Percentiles rank a stretch among this genome's conserved stretches.
Evolutionary conservation across 2,888 invertebrate genomes (phyloP).

Genomic region (Conchocele bisecta): DNA sequence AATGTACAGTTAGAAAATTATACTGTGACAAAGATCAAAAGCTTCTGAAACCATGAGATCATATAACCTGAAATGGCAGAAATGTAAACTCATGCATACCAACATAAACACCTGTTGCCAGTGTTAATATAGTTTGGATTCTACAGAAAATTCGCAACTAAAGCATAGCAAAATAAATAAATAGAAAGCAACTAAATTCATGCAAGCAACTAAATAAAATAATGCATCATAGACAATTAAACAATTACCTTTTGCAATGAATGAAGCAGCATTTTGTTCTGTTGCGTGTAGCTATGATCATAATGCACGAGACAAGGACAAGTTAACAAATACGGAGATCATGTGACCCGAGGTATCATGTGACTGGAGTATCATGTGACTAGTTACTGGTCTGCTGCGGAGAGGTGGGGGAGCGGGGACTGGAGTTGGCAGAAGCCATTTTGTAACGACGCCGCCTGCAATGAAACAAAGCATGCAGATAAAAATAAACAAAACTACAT

Average conservation of each 20-base stretch:
- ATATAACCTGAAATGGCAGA: no score
- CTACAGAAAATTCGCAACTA: no score
- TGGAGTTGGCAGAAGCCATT: conserved; percentile 74
- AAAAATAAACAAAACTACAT: no score
- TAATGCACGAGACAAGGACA: conserved; percentile 56
- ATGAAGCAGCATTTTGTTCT: background rate
- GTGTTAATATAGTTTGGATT: no score
- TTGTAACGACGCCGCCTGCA: conserved; percentile 79
- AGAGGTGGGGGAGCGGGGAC: conserved; percentile 76
- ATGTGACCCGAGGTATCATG: conserved; percentile 62
- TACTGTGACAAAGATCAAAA: no score
- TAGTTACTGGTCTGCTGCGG: conserved; percentile 69
- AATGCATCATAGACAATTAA: background rate
- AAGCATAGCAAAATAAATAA: background rate
- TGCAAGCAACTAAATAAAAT: conserved; percentile 2
- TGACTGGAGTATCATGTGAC: conserved; percentile 63
- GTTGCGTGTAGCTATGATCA: background rate
- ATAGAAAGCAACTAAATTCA: background rate
- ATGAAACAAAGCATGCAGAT: conserved; percentile 61
- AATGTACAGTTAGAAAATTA: no score
- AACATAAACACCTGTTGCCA: no score
- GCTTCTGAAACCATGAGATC: no score
- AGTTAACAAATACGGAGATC: conserved; percentile 61
- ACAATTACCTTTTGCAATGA: background rate
- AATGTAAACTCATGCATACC: no score